Conservation (phyloP, 2,888 invertebrate species). For the Tanaodytes sp. region DNA sequence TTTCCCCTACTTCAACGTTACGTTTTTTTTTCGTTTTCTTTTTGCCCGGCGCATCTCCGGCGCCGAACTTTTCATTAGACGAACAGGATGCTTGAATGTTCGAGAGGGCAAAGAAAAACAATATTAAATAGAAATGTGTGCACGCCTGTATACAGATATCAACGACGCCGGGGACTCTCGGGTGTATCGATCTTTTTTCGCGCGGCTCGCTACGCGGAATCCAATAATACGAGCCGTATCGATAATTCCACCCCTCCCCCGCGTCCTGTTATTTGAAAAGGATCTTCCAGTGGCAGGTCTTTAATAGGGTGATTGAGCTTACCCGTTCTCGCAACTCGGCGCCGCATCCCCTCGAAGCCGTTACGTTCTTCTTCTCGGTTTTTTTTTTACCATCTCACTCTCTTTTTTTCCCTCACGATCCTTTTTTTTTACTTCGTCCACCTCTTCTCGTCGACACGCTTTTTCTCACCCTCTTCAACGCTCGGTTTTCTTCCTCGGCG, state of each 20-base stretch:
- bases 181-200: constrained; percentile 61
- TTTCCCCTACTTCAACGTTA: too few relatives aligned
- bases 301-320: constrained; percentile 64
- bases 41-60: constrained; percentile 27
- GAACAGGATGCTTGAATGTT: constrained; percentile 45
- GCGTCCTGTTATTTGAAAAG: constrained; percentile 64
- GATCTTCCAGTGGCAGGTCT: constrained; percentile 65
- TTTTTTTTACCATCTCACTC: constrained; percentile 16
- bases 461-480: constrained; percentile 50
- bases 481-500: constrained; percentile 47
- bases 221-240: constrained; percentile 65
- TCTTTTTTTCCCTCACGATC: not conserved
- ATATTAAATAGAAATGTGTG: constrained; percentile 41
- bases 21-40: constrained; percentile 9
- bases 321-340: constrained; percentile 35
- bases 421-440: not conserved
- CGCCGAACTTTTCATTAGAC: constrained; percentile 43
- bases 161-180: constrained; percentile 28
- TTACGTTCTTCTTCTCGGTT: constrained; percentile 17
- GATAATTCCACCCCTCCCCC: constrained; percentile 65
- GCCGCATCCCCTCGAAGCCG: constrained; percentile 21
- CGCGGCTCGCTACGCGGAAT: constrained; percentile 58
- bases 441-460: constrained; percentile 48
- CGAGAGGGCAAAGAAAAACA: constrained; percentile 44
- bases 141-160: constrained; percentile 24